Evolutionary conservation across 2,888 invertebrate genomes (phyloP), one percentile per base, ranked within the genome.

Genomic region (Pardosa pseudoannulata): DNA sequence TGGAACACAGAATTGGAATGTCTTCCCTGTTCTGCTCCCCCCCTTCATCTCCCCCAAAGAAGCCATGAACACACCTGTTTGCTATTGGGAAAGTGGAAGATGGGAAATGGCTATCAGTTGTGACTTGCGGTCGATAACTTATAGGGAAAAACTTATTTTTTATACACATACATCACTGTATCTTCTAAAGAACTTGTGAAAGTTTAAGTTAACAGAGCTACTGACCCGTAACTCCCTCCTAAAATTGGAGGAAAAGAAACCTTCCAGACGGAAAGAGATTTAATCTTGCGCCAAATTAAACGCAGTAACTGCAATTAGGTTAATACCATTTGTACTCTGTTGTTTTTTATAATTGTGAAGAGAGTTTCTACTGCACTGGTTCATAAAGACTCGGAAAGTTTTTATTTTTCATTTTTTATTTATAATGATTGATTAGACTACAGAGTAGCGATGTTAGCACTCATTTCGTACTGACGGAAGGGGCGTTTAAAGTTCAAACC

Each of bases 31-130:
- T n/a, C n/a, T n/a, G n/a, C n/a, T n/a, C n/a, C n/a, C 39, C 27
- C 74, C 13, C 32, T 62, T 62, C 74, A n/a, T 56, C n/a, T n/a
- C 76, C 82, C 81, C 82, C 75, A 41, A 28, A 71, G 82, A 70
- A 41, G 27, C 70, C 28, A 36, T n/a, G 23, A 64, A 36, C 75
- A 27, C 75, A 82, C 82, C 75, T 75, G 82, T 70, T 64, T 32
- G 68, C 19, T n/a, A n/a, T n/a, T 64, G 56, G 41, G 71, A 70
- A 56, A 32, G 68, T 50, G 19, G 68, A 39, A 19, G 65, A 67
- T 23, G 28, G n/a, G 56, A 19, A 56, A 23, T 56, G 23, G 23
- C 56, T 56, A 56, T 23, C 56, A 23, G 56, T 56, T 56, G n/a
- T 56, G 23, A 3, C 23, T 16, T 56, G 23, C 6, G 23, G 56